Percentiles rank a stretch among this genome's conserved stretches.
Evolutionary conservation across 1,140 invertebrate genomes (phyloP).

Genomic region (Ceratitis capitata): DNA sequence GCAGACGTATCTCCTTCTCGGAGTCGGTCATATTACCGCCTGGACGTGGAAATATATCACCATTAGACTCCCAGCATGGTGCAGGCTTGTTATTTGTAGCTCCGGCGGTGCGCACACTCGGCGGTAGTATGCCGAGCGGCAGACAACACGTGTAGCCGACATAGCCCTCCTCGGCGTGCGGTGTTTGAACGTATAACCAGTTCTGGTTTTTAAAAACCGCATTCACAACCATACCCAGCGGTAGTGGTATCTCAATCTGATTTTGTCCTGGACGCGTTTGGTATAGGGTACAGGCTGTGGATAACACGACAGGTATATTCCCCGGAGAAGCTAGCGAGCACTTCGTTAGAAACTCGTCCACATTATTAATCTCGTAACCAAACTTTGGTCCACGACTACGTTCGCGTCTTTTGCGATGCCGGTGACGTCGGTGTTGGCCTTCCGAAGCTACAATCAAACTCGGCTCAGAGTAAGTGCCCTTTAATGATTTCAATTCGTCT

Average conservation of each 20-base stretch:
- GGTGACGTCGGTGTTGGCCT: slow-evolving; percentile 56
- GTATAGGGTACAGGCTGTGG: slow-evolving; percentile 78
- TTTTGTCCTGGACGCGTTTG: slow-evolving; percentile 75
- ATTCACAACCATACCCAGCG: slow-evolving; percentile 84
- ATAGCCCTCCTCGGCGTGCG: slow-evolving; percentile 81
- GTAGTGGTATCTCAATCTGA: slow-evolving; percentile 76
- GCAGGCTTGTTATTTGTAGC: slow-evolving; percentile 59
- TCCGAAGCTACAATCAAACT: slow-evolving; percentile 61
- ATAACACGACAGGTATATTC: slow-evolving; percentile 83
- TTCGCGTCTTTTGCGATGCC: slow-evolving; percentile 68
- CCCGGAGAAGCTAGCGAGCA: slow-evolving; percentile 70
- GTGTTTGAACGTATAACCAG: slow-evolving; percentile 85
- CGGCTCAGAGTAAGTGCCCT: slow-evolving; percentile 61
- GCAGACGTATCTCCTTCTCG: slow-evolving; percentile 71
- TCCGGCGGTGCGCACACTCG: slow-evolving; percentile 43
- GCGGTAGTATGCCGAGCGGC: slow-evolving; percentile 76
- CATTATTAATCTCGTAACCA: slow-evolving; percentile 79
- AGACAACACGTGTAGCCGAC: slow-evolving; percentile 79
- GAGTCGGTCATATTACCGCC: slow-evolving; percentile 78
- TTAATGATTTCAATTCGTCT: slow-evolving; percentile 46
- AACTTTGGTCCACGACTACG: slow-evolving; percentile 69
- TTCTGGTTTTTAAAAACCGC: slow-evolving; percentile 84
- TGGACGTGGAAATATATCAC: slow-evolving; percentile 79
- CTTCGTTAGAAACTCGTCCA: slow-evolving; percentile 77
- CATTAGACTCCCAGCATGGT: slow-evolving; percentile 81